phyloP scores from a whole-genome alignment of 2,888 invertebrate genomes.

The Hypolimnas misippus region DNA sequence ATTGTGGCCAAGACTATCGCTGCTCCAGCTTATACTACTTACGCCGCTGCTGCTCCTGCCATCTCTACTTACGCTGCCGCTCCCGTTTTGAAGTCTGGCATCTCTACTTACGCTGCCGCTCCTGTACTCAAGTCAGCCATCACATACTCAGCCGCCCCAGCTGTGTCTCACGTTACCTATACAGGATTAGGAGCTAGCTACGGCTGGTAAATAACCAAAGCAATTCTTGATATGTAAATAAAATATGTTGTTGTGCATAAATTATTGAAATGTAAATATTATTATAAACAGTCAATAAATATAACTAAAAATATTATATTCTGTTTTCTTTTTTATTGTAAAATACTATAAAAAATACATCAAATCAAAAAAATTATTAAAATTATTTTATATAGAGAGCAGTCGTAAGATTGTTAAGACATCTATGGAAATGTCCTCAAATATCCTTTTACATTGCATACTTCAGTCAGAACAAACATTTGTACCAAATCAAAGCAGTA shows the following conservation, averaged over 20 bases:
- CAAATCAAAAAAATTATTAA: too few relatives aligned
- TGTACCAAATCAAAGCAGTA: too few relatives aligned
- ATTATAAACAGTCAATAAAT: constrained; percentile 35
- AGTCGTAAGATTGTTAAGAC: too few relatives aligned
- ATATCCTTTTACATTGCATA: too few relatives aligned
- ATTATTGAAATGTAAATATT: constrained; percentile 36
- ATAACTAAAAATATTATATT: constrained; percentile 16
- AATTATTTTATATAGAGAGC: too few relatives aligned
- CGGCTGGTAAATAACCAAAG: constrained; percentile 61
- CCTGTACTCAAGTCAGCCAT: constrained; percentile 48
- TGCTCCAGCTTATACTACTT: constrained; percentile 38
- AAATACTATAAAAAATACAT: too few relatives aligned
- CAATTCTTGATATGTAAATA: constrained; percentile 27
- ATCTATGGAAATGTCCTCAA: too few relatives aligned
- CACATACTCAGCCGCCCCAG: constrained; percentile 44
- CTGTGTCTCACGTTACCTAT: constrained; percentile 86
- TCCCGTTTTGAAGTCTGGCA: constrained; percentile 39
- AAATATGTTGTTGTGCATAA: constrained; percentile 13
- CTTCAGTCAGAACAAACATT: too few relatives aligned
- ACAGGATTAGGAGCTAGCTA: constrained; percentile 82
- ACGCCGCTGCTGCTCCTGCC: constrained; percentile 48
- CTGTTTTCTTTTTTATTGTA: too few relatives aligned
- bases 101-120: constrained; percentile 50
- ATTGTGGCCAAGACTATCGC: constrained; percentile 40
- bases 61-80: constrained; percentile 48